Evolutionary conservation across 2,113 vertebrate species (phyloP), one percentile per base, ranked within the genome.

Genomic region (Hydropotes inermis): DNA sequence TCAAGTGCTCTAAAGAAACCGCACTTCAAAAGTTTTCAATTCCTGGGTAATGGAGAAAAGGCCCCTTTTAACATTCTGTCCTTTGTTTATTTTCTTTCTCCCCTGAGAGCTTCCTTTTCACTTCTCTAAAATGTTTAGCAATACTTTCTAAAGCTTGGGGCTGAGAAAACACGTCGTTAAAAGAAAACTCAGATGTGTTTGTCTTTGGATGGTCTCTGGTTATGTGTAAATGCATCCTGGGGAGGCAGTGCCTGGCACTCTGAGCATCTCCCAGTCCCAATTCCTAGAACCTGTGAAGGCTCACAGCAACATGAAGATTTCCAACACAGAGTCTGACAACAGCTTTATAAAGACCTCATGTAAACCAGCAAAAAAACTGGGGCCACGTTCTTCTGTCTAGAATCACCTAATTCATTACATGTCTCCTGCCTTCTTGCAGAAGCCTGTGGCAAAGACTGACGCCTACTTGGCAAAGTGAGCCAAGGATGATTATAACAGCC

Each of bases 61-160:
- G 50, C 43, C 55, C 23, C 17, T 83, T 78, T 82, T 28, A 36
- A 60, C 91, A 45, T 78, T 67, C 12, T 50, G 60, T 14, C 85
- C 88, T 94, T 89, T 84, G 92, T 89, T 97, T 94, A 91, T 89
- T 95, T 93, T 96, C 94, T 79, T 97, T 93, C 82, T 89, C 61
- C 81, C 85, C 39, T 25, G 61, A 96, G 82, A 88, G 50, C 43
- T 90, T 78, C 76, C 88, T 89, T 94, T 93, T 57, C 82, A 47
- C 52, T 45, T 70, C 92, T 78, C 70, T 60, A 64, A 87, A 86
- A 85, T 79, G 45, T 95, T 94, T 89, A 91, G 85, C 60, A 82
- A 55, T 54, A 70, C 55, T 78, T 84, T 74, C 89, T 86, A 88
- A 92, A 96, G 33, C 58, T 70, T 15, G 19, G 82, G 85, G 36